Evolutionary conservation across 2,888 invertebrate genomes (phyloP).

Genomic region (Scaptodrosophila latifasciaeformis): DNA sequence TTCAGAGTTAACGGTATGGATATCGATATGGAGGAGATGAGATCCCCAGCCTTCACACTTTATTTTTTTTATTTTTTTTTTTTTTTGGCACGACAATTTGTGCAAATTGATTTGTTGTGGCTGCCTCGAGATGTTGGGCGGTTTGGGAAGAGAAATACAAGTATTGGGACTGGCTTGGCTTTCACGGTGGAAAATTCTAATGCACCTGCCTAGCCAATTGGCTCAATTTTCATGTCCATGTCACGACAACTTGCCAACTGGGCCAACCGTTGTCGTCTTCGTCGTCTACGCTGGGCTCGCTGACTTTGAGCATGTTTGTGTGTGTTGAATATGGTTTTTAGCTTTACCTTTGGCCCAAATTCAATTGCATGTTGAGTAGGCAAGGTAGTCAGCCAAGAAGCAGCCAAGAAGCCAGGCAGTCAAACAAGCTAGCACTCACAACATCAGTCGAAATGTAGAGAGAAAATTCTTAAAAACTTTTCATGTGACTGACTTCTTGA

Average conservation of each 20-base stretch:
- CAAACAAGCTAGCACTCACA: too few species aligned
- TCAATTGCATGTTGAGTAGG: conserved; percentile 48
- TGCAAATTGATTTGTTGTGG: conserved; percentile 67
- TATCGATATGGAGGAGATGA: conserved; percentile 35
- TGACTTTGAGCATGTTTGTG: background rate
- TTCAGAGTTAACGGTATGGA: conserved; percentile 47
- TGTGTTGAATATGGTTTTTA: conserved; percentile 26
- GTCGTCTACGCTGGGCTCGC: background rate
- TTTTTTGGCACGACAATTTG: conserved; percentile 47
- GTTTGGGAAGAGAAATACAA: background rate
- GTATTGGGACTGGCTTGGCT: conserved; percentile 1
- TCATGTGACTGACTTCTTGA: conserved; percentile 61
- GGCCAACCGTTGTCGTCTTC: conserved; percentile 51
- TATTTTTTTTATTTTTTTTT: background rate
- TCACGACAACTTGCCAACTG: conserved; percentile 55
- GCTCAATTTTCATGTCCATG: conserved; percentile 60
- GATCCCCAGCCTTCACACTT: background rate
- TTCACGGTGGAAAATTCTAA: conserved; percentile 49
- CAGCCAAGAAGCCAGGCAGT: too few species aligned
- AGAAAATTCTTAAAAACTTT: conserved; percentile 34
- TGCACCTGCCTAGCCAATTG: conserved; percentile 60
- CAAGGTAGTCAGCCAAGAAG: conserved; percentile 23
- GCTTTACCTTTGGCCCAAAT: conserved; percentile 48
- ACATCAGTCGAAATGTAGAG: background rate
- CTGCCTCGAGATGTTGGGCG: background rate